Evolutionary conservation across 2,888 invertebrate genomes (phyloP), one percentile per base, ranked within the genome.

Genomic region (Aethes cnicana): DNA sequence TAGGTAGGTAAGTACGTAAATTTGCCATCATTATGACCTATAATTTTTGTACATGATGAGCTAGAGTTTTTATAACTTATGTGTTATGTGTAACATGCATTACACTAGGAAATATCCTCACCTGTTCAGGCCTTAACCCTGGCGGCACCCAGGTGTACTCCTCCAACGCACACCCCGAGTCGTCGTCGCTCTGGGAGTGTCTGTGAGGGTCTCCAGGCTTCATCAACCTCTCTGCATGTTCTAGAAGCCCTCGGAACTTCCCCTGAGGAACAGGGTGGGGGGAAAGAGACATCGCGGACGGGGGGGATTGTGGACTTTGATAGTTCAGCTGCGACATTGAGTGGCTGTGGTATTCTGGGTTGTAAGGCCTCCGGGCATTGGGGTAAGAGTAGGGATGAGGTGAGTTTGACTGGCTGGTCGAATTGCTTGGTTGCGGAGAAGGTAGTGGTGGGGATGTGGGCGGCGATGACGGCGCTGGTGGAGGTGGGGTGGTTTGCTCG

Each of bases 91-190:
- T n/a, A n/a, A n/a, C n/a, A n/a, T n/a, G n/a, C n/a, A n/a, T n/a
- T n/a, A 4, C 16, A 8, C 11, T 16, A 8, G 16, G 32, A 17
- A 7, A 4, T 36, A 14, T 7, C n/a, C 88, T 85, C 81, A 98
- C 98, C 94, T 98, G 98, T 88, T 98, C 98, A 1, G 98, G 98
- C 77, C 98, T 93, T 9, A 98, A 90, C 56, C 98, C 98, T 2
- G 97, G 97, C 26, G 99, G 99, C 57, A 98, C 97, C 98, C 98
- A 99, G 1, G 98, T 97, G 83, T 98, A 98, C 83, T 99, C 98
- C 80, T 99, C 98, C 59, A 99, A 88, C 14, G 98, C 98, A 80
- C 98, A 99, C 6, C 99, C 98, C 47, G 97, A 97, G 85, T 99
- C 99, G 77, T 98, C 98, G 79, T 99, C 99, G 57, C 97, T 97